A percentile compares a stretch with the other conserved stretches of the same genome.
Conservation (phyloP, 2,113 vertebrate genomes). For the Percina caprodes region DNA sequence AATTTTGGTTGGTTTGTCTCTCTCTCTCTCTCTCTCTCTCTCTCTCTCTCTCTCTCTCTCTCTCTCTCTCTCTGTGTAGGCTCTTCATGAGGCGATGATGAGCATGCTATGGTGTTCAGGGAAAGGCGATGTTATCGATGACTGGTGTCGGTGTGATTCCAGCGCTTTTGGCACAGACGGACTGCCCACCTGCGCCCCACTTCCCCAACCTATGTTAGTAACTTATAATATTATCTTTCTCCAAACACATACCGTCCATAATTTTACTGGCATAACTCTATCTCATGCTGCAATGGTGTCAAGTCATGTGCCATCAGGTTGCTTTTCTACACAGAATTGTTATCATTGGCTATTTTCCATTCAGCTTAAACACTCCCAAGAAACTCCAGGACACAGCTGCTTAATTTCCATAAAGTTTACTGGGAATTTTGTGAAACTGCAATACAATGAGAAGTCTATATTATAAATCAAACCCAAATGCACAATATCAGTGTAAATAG, state of each 20-base stretch:
- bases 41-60: background rate
- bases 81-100: slow-evolving; percentile 97
- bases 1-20: background rate
- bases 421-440: too few species aligned
- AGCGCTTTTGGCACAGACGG: slow-evolving; percentile 93
- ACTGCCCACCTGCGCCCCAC: slow-evolving; percentile 94
- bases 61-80: slow-evolving; percentile 76
- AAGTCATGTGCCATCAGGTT: background rate
- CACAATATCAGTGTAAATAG: too few species aligned
- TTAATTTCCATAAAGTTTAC: too few species aligned
- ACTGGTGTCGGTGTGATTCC: slow-evolving; percentile 98
- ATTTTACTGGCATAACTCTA: slow-evolving; percentile 37
- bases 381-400: too few species aligned
- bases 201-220: slow-evolving; percentile 92
- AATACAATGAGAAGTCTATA: too few species aligned
- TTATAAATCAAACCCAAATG: too few species aligned
- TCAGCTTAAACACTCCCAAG: too few species aligned
- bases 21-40: background rate
- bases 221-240: slow-evolving; percentile 15
- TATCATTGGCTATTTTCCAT: too few species aligned
- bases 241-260: slow-evolving; percentile 38
- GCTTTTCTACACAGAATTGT: background rate
- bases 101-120: slow-evolving; percentile 98
- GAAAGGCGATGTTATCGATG: slow-evolving; percentile 96
- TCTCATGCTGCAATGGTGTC: background rate